phyloP scores from a whole-genome alignment of 1,140 invertebrate genomes.

The Aphis craccivora region DNA sequence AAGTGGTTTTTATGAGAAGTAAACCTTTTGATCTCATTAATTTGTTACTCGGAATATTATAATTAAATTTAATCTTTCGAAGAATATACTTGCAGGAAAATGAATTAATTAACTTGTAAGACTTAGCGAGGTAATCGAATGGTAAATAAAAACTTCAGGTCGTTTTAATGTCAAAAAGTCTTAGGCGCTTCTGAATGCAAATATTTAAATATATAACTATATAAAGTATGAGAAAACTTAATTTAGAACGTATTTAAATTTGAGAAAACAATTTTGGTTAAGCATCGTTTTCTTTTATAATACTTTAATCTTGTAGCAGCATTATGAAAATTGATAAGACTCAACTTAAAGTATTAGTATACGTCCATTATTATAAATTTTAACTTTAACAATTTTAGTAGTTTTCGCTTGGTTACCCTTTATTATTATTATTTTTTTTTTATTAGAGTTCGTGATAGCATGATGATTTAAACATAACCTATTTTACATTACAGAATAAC shows the following conservation, averaged over 20 bases:
- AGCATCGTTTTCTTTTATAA: slow-evolving; percentile 10
- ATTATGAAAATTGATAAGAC: slow-evolving; percentile 24
- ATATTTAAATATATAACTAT: slow-evolving; percentile 14
- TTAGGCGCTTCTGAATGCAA: background rate
- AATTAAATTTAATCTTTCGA: background rate
- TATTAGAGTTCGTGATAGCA: background rate
- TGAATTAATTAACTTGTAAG: slow-evolving; percentile 22
- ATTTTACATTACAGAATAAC: background rate
- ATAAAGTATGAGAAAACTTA: background rate
- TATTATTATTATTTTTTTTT: background rate
- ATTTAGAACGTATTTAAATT: background rate
- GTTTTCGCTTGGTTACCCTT: background rate
- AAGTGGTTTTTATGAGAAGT: background rate
- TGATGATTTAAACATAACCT: background rate
- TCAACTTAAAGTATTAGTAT: background rate
- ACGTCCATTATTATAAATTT: background rate
- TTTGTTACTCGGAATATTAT: background rate
- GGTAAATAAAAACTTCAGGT: slow-evolving; percentile 16
- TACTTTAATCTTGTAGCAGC: background rate
- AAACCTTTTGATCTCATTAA: background rate
- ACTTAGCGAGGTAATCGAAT: background rate
- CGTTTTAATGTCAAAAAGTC: background rate
- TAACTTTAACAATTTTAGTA: background rate
- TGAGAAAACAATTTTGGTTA: background rate
- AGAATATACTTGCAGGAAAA: background rate